phyloP scores from a whole-genome alignment of 2,888 invertebrate genomes.

The Anticlea derivata region DNA sequence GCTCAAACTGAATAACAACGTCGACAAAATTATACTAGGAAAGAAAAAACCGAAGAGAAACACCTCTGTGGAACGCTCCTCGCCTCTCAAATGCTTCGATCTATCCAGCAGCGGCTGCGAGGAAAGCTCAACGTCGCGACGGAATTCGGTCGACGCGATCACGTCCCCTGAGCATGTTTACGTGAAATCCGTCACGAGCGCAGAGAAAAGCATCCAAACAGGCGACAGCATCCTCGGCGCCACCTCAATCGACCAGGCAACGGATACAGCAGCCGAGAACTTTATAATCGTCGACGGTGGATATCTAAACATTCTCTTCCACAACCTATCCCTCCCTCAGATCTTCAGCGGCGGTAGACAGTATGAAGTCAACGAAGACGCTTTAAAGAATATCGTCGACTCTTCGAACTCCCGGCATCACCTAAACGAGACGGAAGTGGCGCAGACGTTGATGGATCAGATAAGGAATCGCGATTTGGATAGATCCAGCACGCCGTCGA shows the following conservation, averaged over 20 bases:
- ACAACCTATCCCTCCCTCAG: conserved; percentile 65
- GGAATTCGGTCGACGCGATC: conserved; percentile 33
- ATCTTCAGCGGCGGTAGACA: conserved; percentile 72
- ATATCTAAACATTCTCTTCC: conserved; percentile 73
- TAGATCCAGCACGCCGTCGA: conserved; percentile 61
- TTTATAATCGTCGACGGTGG: conserved; percentile 71
- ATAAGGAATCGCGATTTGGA: conserved; percentile 60
- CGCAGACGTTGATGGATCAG: conserved; percentile 63
- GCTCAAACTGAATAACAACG: conserved; percentile 63
- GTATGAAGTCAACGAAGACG: conserved; percentile 76
- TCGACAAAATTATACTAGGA: conserved; percentile 63
- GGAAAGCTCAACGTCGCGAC: conserved; percentile 55
- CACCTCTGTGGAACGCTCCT: conserved; percentile 51
- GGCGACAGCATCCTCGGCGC: conserved; percentile 48
- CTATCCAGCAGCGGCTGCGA: conserved; percentile 74
- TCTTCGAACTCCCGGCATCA: conserved; percentile 53
- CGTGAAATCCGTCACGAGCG: conserved; percentile 42
- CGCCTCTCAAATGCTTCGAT: conserved; percentile 75
- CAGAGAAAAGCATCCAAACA: conserved; percentile 71
- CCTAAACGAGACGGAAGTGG: conserved; percentile 48
- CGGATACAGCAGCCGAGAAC: conserved; percentile 59
- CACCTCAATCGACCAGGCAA: conserved; percentile 38
- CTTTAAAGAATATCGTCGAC: conserved; percentile 64
- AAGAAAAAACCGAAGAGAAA: conserved; percentile 70
- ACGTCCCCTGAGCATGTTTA: conserved; percentile 24